A percentile compares a stretch with the other conserved stretches of the same genome.
These are phyloP conservation scores for Macrosteles quadrilineatus DNA, from an alignment of 1,140 invertebrate species.

Conservation along the genomic window DNA sequence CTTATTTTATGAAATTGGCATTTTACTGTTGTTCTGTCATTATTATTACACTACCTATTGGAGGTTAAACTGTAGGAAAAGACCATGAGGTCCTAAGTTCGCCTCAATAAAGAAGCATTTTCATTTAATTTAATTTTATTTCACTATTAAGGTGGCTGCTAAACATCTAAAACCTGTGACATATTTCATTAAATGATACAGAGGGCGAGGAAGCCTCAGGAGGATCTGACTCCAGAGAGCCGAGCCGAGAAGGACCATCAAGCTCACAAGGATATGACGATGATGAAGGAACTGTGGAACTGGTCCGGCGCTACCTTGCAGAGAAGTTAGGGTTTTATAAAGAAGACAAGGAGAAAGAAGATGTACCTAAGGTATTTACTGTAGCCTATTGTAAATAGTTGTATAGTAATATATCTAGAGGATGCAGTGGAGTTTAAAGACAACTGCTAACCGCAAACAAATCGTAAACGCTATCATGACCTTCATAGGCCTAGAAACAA, in stretches of 20 bases:
- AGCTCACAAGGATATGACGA: not conserved
- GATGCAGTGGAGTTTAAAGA: not conserved
- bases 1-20: too few species aligned
- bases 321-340: slow-evolving; percentile 30
- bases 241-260: not conserved
- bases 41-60: too few species aligned
- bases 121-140: too few species aligned
- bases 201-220: not conserved
- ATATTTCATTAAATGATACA: too few species aligned
- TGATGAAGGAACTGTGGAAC: slow-evolving; percentile 28
- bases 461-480: too few species aligned
- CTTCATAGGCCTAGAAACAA: too few species aligned
- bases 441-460: not conserved
- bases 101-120: too few species aligned
- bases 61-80: too few species aligned
- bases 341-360: slow-evolving; percentile 16
- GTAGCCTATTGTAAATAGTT: not conserved
- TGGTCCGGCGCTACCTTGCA: slow-evolving; percentile 28
- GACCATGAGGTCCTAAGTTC: too few species aligned
- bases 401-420: not conserved
- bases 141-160: too few species aligned
- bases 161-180: too few species aligned
- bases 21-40: too few species aligned
- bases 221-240: not conserved
- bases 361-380: not conserved